Base-by-base conservation (phyloP, 2,888 invertebrate genomes). In the Dicyrtoma fusca region DNA sequence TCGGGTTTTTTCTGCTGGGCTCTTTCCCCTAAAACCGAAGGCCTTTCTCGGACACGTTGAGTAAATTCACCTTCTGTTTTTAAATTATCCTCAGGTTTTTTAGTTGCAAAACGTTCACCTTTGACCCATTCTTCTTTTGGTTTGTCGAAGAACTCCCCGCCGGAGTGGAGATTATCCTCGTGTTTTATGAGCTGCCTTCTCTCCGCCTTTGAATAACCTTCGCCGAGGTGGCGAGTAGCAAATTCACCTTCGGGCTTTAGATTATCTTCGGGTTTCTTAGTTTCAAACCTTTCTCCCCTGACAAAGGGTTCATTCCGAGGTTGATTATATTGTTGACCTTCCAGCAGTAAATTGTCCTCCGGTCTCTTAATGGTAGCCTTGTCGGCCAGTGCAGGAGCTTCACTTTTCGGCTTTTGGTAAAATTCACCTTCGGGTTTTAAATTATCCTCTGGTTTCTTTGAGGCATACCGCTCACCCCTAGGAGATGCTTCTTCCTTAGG, bases 21-120 rank as follows among this genome's bases (percentile, higher is more conserved):
- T 47, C 79, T 72, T 19, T 78, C 76, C 23, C 77, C 72, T 65
- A 74, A 69, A 25, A 34, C 45, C 3, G 17, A 17, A 17, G 70
- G 45, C 34, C 8, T 8, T 8, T 78, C 70, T 1, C 63, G 66
- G 17, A 59, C 55, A 5, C 57, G 57, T 17, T 86, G 17, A 86
- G 53, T 42, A 80, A 82, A 6, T 81, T 83, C 53, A 11, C 88
- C 70, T 14, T 61, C 70, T 0, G 88, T 86, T 63, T 83, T 84
- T 0, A 89, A 83, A 82, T 89, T 90, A 77, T 89, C 89, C 78
- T 86, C 83, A 0, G 88, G 90, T 78, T 86, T 89, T 11, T 53
- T 59, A 8, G 49, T 23, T 13, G 53, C 23, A 82, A 78, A 59
- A 5, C 86, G 83, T 78, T n/a, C 17, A 10, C 34, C 26, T 25